Evolutionary conservation across 2,888 invertebrate genomes (phyloP).

Genomic region (Nymphalis urticae): DNA sequence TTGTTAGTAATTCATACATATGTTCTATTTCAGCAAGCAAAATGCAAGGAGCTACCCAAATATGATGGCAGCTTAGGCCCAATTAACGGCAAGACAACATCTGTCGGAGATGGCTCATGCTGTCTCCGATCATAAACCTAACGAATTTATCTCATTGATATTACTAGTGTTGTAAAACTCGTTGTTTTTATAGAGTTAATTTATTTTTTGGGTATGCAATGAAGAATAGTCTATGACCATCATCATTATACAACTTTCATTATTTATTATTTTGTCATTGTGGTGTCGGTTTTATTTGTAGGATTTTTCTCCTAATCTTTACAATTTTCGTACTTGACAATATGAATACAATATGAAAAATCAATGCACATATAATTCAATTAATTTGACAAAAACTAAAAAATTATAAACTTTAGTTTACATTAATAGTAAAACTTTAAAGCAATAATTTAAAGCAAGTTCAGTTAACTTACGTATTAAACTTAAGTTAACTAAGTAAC

Average conservation of each 20-base stretch:
- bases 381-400: too few relatives aligned
- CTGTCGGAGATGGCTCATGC: slow-evolving; percentile 85
- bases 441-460: too few relatives aligned
- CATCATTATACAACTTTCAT: neutral
- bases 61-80: slow-evolving; percentile 87
- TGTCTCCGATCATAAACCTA: slow-evolving; percentile 72
- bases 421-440: too few relatives aligned
- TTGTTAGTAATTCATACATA: neutral
- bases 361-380: too few relatives aligned
- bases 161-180: slow-evolving; percentile 40
- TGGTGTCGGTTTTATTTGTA: neutral
- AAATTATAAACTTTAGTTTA: too few relatives aligned
- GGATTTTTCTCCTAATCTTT: too few relatives aligned
- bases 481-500: too few relatives aligned
- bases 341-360: too few relatives aligned
- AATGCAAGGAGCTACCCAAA: slow-evolving; percentile 90
- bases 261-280: neutral
- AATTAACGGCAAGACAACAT: slow-evolving; percentile 86
- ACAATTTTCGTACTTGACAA: too few relatives aligned
- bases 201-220: slow-evolving; percentile 8
- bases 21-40: slow-evolving; percentile 85
- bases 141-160: slow-evolving; percentile 51
- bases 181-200: slow-evolving; percentile 30
- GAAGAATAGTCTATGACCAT: too few relatives aligned
- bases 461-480: too few relatives aligned